Conservation (phyloP, 1,140 invertebrate species). For the Pomacea maculata region DNA sequence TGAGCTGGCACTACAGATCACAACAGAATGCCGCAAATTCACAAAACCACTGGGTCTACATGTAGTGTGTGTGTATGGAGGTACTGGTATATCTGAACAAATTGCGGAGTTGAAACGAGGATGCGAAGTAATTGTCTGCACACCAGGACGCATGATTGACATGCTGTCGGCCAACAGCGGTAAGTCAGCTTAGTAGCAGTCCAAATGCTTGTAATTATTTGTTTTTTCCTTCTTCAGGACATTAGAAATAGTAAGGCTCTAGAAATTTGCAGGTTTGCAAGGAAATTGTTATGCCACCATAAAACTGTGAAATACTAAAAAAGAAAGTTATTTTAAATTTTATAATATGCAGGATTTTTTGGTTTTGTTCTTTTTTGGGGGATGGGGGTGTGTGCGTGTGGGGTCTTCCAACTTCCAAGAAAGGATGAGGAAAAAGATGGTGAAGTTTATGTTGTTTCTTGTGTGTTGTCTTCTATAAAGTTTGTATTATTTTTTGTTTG, state of each 20-base stretch:
- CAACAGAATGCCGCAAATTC: slow-evolving; percentile 96
- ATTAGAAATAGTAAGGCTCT: background rate
- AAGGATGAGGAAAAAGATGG: too few relatives aligned
- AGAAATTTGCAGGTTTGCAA: background rate
- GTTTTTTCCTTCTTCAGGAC: too few relatives aligned
- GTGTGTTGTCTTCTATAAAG: too few relatives aligned
- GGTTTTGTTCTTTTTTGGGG: too few relatives aligned
- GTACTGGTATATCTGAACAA: slow-evolving; percentile 95
- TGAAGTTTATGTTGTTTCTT: too few relatives aligned
- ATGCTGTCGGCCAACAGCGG: slow-evolving; percentile 98
- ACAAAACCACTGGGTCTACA: slow-evolving; percentile 86
- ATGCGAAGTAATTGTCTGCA: slow-evolving; percentile 98
- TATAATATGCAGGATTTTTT: too few relatives aligned
- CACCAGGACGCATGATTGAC: slow-evolving; percentile 99
- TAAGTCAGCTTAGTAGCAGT: slow-evolving; percentile 42
- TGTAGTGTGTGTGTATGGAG: slow-evolving; percentile 97
- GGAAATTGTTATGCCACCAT: too few relatives aligned
- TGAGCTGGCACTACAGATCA: slow-evolving; percentile 99
- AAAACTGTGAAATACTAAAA: too few relatives aligned
- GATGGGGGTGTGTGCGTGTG: too few relatives aligned
- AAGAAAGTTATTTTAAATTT: too few relatives aligned
- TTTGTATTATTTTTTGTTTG: background rate
- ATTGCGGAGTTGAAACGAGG: slow-evolving; percentile 98
- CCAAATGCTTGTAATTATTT: background rate
- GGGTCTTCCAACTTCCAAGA: too few relatives aligned